A percentile compares a stretch with the other conserved stretches of the same genome.
Evolutionary conservation across 2,797 vertebrate species (phyloP).

Genomic region (Toxotes lorentzi): DNA sequence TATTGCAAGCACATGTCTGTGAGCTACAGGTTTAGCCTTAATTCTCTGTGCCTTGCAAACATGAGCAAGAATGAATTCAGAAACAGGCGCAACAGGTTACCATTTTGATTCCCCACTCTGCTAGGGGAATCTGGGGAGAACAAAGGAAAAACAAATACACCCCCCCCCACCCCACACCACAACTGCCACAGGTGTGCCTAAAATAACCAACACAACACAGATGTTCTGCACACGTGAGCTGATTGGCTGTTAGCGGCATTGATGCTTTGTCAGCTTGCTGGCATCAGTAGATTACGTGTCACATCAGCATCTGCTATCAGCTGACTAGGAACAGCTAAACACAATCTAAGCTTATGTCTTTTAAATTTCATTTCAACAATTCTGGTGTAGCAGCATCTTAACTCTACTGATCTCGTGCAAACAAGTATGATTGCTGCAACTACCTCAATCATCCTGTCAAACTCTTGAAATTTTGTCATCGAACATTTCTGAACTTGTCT

Average conservation of each 20-base stretch:
- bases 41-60: neutral
- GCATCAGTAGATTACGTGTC: constrained; percentile 17
- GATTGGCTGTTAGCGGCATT: neutral
- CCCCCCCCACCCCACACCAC: neutral
- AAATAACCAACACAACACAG: neutral
- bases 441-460: constrained; percentile 5
- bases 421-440: constrained; percentile 1
- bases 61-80: constrained; percentile 1
- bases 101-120: neutral
- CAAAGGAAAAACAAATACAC: neutral
- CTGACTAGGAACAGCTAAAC: constrained; percentile 2
- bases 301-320: constrained; percentile 22
- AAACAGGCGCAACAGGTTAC: neutral
- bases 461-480: constrained; percentile 6
- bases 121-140: neutral
- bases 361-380: neutral
- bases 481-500: constrained; percentile 4
- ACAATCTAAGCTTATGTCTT: neutral
- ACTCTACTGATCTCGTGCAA: constrained; percentile 20
- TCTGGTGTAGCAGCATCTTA: neutral
- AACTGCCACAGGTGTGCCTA: neutral
- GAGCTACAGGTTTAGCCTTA: neutral
- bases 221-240: neutral
- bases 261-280: neutral
- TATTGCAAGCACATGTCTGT: constrained; percentile 3